Evolutionary conservation across 2,888 invertebrate genomes (phyloP).

Genomic region (Dolomedes plantarius): DNA sequence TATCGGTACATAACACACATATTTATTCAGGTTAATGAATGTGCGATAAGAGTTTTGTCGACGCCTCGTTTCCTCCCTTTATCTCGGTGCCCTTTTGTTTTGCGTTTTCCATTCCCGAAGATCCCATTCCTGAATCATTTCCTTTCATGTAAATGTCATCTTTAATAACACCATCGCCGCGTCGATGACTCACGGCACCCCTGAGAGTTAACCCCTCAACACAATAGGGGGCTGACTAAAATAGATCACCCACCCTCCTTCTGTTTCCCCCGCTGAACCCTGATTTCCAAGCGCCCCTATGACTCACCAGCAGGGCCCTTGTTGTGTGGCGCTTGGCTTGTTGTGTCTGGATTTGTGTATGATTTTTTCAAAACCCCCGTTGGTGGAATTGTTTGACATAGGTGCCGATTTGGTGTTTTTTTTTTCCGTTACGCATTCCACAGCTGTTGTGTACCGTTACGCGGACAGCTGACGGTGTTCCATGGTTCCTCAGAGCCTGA

Average conservation of each 20-base stretch:
- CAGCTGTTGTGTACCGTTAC: not conserved
- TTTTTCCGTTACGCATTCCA: not conserved
- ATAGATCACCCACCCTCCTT: constrained; percentile 21
- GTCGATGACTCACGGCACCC: constrained; percentile 45
- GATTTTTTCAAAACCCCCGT: not conserved
- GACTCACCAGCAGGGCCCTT: constrained; percentile 50
- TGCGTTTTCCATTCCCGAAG: not conserved
- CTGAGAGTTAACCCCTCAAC: constrained; percentile 23
- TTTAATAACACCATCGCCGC: constrained; percentile 42
- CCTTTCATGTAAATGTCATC: constrained; percentile 43
- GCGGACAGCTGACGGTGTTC: not conserved
- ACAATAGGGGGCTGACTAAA: constrained; percentile 27
- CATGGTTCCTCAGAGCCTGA: no score
- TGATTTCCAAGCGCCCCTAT: constrained; percentile 3
- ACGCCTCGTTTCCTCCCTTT: no score
- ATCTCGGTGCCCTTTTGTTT: not conserved
- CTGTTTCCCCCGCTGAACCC: constrained; percentile 23
- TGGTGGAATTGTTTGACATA: not conserved
- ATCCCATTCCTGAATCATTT: not conserved
- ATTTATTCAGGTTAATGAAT: no score
- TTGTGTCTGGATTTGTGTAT: constrained; percentile 32
- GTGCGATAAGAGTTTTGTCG: no score
- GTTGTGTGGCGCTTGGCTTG: constrained; percentile 3
- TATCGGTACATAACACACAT: no score
- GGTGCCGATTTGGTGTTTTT: not conserved